Evolutionary conservation across 2,113 vertebrate genomes (phyloP).

Genomic region (Etia nguti): DNA sequence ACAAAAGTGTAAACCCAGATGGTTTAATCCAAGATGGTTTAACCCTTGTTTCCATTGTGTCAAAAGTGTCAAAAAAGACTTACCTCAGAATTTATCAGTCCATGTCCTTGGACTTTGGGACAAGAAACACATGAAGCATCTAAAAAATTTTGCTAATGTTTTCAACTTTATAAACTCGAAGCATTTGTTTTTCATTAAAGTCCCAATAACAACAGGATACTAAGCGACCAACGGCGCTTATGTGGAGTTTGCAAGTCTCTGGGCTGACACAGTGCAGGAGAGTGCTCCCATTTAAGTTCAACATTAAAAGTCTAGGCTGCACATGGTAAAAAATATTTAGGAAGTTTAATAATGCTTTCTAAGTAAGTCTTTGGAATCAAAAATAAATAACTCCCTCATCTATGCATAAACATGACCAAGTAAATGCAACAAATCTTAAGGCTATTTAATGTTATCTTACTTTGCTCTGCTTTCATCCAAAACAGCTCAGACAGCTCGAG

Average conservation of each 20-base stretch:
- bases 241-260: constrained; percentile 44
- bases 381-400: constrained; percentile 36
- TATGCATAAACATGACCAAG: constrained; percentile 35
- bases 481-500: constrained; percentile 43
- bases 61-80: neutral
- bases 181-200: constrained; percentile 25
- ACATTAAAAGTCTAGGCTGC: neutral
- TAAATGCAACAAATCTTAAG: constrained; percentile 38
- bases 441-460: constrained; percentile 52
- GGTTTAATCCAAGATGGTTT: neutral
- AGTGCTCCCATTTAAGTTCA: constrained; percentile 24
- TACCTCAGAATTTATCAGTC: constrained; percentile 4
- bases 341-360: constrained; percentile 33
- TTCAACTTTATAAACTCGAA: constrained; percentile 15
- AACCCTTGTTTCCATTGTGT: constrained; percentile 16
- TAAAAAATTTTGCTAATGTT: neutral
- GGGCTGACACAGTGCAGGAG: neutral
- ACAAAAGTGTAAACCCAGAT: neutral
- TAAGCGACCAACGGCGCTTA: constrained; percentile 11
- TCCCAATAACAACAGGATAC: constrained; percentile 16
- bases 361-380: constrained; percentile 22
- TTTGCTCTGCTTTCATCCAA: constrained; percentile 49
- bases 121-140: neutral
- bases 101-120: neutral
- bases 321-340: constrained; percentile 21